A percentile compares a stretch with the other conserved stretches of the same genome.
These are phyloP conservation scores for Melanitta fusca DNA, from an alignment of 2,797 vertebrate genomes.

Conservation along the genomic window DNA sequence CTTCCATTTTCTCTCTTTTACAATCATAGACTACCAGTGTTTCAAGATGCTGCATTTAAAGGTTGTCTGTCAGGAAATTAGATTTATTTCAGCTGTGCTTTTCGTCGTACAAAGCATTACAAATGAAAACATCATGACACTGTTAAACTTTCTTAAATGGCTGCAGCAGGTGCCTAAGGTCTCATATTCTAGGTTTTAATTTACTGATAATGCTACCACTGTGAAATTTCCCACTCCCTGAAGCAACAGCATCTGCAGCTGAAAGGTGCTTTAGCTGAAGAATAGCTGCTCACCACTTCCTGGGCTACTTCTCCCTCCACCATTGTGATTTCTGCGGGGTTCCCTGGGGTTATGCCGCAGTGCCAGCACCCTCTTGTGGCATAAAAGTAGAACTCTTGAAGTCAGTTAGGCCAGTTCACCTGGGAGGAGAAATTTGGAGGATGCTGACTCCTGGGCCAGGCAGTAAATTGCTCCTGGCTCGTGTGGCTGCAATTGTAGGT, in stretches of 20 bases:
- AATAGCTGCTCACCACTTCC: background rate
- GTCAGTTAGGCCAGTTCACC: background rate
- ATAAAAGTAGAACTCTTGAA: background rate
- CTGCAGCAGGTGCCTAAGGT: background rate
- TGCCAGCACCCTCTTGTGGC: slow-evolving; percentile 4
- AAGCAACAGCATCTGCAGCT: background rate
- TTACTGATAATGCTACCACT: background rate
- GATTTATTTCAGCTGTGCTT: background rate
- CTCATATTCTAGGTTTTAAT: background rate
- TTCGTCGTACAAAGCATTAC: background rate
- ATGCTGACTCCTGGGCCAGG: background rate
- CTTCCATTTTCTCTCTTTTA: background rate
- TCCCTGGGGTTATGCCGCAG: accelerated
- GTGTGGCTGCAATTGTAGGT: background rate
- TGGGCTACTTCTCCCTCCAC: accelerated
- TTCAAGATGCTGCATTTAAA: background rate
- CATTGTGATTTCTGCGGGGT: accelerated
- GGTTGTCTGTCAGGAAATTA: background rate
- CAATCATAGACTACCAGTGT: background rate
- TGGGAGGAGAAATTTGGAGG: background rate
- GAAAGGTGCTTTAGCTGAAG: background rate
- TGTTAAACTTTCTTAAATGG: background rate
- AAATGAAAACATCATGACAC: background rate
- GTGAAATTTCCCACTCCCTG: background rate
- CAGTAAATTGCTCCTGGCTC: background rate